Conservation (phyloP, 1,140 invertebrate species). For the Trichomalopsis sarcophagae region DNA sequence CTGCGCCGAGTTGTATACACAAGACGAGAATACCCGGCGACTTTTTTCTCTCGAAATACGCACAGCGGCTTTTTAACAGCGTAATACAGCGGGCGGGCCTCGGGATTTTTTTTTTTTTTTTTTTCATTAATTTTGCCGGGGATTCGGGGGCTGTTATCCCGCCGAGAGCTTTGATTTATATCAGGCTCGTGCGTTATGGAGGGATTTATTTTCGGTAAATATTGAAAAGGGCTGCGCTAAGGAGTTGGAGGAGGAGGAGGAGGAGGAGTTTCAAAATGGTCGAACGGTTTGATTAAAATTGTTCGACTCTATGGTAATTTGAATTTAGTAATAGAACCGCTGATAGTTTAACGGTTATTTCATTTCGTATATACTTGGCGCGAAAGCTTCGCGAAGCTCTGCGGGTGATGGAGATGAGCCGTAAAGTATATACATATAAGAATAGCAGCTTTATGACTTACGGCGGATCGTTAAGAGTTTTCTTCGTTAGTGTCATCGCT, state of each 20-base stretch:
- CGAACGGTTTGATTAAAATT: too few species aligned
- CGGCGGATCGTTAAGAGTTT: too few species aligned
- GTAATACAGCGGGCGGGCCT: background rate
- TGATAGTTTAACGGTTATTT: conserved; percentile 1
- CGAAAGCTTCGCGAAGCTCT: too few species aligned
- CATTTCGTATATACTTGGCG: background rate
- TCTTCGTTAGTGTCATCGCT: too few species aligned
- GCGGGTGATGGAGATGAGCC: background rate
- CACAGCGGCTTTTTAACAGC: background rate
- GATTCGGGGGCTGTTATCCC: background rate
- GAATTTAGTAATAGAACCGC: too few species aligned
- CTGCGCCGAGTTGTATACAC: too few species aligned
- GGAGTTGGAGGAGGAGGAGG: too few species aligned
- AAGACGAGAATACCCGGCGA: background rate
- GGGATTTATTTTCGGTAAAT: background rate
- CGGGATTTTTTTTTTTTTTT: background rate
- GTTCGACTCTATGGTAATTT: background rate
- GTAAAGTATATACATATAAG: background rate
- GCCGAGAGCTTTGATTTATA: background rate
- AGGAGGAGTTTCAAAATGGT: too few species aligned
- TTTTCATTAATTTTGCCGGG: background rate
- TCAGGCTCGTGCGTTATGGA: too few species aligned
- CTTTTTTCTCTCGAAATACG: background rate
- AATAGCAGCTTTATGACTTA: background rate
- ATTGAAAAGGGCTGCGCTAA: too few species aligned